phyloP scores from a whole-genome alignment of 1,140 invertebrate genomes.

The Acromyrmex echinatior region DNA sequence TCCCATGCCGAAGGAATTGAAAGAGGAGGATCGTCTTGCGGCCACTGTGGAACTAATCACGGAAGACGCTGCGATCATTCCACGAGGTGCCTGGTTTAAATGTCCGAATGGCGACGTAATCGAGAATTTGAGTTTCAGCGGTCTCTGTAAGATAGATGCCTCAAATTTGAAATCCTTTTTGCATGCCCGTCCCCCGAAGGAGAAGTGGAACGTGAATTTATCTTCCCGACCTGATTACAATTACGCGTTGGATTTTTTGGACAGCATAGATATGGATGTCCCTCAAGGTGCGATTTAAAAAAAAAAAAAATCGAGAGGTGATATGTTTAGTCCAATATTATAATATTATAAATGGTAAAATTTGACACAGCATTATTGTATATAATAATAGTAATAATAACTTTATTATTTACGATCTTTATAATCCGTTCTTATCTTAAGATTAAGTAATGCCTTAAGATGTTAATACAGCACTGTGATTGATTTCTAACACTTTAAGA shows the following conservation, averaged over 20 bases:
- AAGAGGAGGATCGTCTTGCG: constrained; percentile 92
- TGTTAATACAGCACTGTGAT: too few relatives aligned
- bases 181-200: constrained; percentile 89
- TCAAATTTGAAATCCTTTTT: constrained; percentile 89
- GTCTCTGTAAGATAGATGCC: constrained; percentile 88
- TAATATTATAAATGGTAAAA: neutral
- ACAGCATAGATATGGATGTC: constrained; percentile 90
- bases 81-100: constrained; percentile 91
- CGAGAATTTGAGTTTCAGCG: constrained; percentile 90
- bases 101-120: constrained; percentile 89
- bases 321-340: neutral
- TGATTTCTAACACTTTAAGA: too few relatives aligned
- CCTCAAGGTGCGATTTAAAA: constrained; percentile 85
- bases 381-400: too few relatives aligned
- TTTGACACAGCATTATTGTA: neutral
- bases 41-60: constrained; percentile 90
- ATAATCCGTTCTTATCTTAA: too few relatives aligned
- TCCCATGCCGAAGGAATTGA: constrained; percentile 86
- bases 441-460: too few relatives aligned
- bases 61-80: constrained; percentile 90
- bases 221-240: constrained; percentile 91
- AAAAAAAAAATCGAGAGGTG: too few relatives aligned
- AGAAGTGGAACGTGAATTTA: constrained; percentile 91
- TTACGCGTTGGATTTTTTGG: constrained; percentile 92
- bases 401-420: too few relatives aligned